A percentile compares a stretch with the other conserved stretches of the same genome.
These are phyloP conservation scores for Ladona fulva DNA, from an alignment of 1,140 invertebrate species.

Conservation along the genomic window DNA sequence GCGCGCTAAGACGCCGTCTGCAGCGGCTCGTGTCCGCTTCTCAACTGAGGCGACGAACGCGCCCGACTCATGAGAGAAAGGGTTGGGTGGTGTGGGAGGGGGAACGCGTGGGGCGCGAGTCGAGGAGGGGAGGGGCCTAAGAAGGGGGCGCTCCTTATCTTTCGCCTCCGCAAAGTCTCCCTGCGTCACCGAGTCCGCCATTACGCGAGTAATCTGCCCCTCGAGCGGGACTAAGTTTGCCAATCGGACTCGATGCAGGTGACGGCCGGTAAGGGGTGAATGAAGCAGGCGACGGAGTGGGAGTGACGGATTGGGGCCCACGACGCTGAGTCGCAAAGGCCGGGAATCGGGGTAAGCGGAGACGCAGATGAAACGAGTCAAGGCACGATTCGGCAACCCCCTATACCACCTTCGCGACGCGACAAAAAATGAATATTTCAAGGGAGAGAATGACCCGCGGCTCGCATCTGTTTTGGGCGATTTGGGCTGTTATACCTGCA, in stretches of 20 bases:
- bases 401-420: too few relatives aligned
- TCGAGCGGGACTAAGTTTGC: background rate
- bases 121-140: background rate
- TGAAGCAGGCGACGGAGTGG: background rate
- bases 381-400: too few relatives aligned
- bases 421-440: too few relatives aligned
- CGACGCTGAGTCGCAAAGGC: too few relatives aligned
- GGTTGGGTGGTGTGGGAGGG: background rate
- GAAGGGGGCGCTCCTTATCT: background rate
- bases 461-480: too few relatives aligned
- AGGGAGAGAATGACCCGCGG: too few relatives aligned
- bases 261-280: background rate
- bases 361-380: too few relatives aligned
- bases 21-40: background rate
- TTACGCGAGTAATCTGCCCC: slow-evolving; percentile 1
- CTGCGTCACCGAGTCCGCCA: background rate
- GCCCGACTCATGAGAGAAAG: background rate
- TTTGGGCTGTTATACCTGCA: too few relatives aligned
- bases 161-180: background rate
- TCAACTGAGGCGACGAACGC: background rate
- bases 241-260: background rate
- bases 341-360: too few relatives aligned
- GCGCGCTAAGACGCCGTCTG: background rate
- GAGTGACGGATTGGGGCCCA: background rate
- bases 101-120: background rate